Evolutionary conservation across 2,888 invertebrate species (phyloP).

Genomic region (Drosophila meridionalis): DNA sequence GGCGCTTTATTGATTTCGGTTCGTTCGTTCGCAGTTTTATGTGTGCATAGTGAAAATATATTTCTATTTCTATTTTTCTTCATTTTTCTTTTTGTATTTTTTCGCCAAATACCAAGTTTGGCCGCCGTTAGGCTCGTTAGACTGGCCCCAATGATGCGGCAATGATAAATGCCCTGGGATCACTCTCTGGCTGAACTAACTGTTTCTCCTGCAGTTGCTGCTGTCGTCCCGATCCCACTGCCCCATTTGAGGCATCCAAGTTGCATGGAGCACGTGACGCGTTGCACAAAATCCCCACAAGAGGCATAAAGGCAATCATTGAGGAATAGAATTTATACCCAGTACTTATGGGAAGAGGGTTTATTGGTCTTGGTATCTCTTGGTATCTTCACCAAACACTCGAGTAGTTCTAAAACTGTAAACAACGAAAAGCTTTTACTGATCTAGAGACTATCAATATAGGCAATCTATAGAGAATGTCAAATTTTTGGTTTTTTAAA

Average conservation of each 20-base stretch:
- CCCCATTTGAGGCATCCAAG: constrained; percentile 15
- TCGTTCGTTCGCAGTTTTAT: constrained; percentile 24
- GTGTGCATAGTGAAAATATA: constrained; percentile 50
- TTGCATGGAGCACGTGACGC: constrained; percentile 9
- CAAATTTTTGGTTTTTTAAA: too few relatives aligned
- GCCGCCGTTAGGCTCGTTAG: constrained; percentile 55
- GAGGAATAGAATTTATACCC: neutral
- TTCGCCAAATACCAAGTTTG: constrained; percentile 38
- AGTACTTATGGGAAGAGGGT: neutral
- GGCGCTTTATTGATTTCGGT: constrained; percentile 55
- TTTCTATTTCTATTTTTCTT: neutral
- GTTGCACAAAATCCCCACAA: neutral
- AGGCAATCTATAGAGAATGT: neutral
- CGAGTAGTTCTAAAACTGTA: neutral
- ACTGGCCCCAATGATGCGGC: constrained; percentile 55
- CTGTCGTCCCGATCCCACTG: constrained; percentile 15
- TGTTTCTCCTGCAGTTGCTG: constrained; percentile 20
- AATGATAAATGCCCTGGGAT: constrained; percentile 41
- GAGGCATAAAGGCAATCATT: neutral
- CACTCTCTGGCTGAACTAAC: constrained; percentile 15
- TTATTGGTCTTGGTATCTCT: too few relatives aligned
- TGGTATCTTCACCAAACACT: neutral
- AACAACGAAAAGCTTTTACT: neutral
- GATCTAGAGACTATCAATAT: neutral
- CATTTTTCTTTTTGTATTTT: neutral